These are phyloP conservation scores for Drosophila lowei DNA, from an alignment of 1,140 invertebrate genomes.

Conservation along the genomic window DNA sequence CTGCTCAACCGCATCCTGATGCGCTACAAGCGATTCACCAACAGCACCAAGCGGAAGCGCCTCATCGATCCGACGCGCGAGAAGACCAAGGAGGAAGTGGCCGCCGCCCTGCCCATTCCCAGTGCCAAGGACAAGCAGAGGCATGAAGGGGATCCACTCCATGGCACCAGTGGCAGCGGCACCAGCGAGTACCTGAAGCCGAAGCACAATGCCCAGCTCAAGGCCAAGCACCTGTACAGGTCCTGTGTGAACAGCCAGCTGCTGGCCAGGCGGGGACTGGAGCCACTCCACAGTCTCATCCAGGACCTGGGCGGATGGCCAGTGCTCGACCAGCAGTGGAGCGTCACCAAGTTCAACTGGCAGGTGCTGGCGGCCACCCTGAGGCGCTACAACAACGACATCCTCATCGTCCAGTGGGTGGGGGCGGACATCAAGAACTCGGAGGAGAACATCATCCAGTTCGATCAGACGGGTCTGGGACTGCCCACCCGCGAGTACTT, in stretches of 20 bases:
- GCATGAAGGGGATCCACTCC: not conserved
- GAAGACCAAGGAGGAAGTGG: conserved; percentile 54
- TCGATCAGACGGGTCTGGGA: conserved; percentile 94
- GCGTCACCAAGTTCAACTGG: conserved; percentile 88
- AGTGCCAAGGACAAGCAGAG: conserved; percentile 26
- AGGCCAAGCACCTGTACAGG: conserved; percentile 91
- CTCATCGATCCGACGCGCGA: conserved; percentile 48
- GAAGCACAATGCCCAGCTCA: conserved; percentile 86
- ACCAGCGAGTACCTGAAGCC: conserved; percentile 36
- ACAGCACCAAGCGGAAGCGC: conserved; percentile 55
- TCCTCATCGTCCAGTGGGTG: conserved; percentile 91
- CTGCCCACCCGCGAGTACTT: conserved; percentile 94
- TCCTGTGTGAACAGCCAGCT: conserved; percentile 93
- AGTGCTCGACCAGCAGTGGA: conserved; percentile 87
- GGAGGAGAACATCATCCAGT: conserved; percentile 92
- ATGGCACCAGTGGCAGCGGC: not conserved
- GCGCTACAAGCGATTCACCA: conserved; percentile 66
- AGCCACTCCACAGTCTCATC: conserved; percentile 89
- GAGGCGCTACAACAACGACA: conserved; percentile 92
- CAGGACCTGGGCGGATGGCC: conserved; percentile 93
- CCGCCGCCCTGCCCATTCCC: not conserved
- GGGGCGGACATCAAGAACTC: conserved; percentile 95
- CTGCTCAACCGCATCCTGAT: conserved; percentile 56
- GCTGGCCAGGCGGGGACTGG: conserved; percentile 87
- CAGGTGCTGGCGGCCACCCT: conserved; percentile 89